Percentiles rank a stretch among this genome's conserved stretches.
Conservation (phyloP, 2,113 vertebrate species). For the Rissa tridactyla region DNA sequence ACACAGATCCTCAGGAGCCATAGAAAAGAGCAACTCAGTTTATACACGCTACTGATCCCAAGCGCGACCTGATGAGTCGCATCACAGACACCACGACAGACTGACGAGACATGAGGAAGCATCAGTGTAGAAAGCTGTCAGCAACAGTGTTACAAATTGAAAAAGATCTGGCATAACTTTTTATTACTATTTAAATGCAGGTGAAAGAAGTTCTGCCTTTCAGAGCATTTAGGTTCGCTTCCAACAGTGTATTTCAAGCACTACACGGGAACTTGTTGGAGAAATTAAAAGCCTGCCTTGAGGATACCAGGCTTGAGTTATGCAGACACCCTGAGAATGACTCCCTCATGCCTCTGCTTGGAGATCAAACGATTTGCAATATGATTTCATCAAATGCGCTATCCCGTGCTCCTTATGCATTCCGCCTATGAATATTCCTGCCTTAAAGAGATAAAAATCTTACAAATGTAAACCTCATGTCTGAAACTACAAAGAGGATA, state of each 20-base stretch:
- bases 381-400: not conserved
- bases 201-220: not conserved
- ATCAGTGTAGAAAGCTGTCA: not conserved
- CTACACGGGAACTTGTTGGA: not conserved
- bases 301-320: not conserved
- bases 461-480: not conserved
- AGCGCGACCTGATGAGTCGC: accelerated
- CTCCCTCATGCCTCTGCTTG: not conserved
- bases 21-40: not conserved
- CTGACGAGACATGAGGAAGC: not conserved
- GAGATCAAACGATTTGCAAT: not conserved
- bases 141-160: accelerated
- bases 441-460: not conserved
- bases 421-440: not conserved
- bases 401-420: not conserved
- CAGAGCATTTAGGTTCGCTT: not conserved
- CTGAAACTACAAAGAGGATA: not conserved
- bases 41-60: not conserved
- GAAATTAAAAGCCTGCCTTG: not conserved
- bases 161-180: not conserved
- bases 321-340: not conserved
- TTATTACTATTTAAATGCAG: not conserved
- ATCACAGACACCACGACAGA: not conserved
- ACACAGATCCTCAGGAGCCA: not conserved
- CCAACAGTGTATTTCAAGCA: not conserved